These are phyloP conservation scores for Chloroclystis v-ata DNA, from an alignment of 2,888 invertebrate genomes.

Conservation along the genomic window DNA sequence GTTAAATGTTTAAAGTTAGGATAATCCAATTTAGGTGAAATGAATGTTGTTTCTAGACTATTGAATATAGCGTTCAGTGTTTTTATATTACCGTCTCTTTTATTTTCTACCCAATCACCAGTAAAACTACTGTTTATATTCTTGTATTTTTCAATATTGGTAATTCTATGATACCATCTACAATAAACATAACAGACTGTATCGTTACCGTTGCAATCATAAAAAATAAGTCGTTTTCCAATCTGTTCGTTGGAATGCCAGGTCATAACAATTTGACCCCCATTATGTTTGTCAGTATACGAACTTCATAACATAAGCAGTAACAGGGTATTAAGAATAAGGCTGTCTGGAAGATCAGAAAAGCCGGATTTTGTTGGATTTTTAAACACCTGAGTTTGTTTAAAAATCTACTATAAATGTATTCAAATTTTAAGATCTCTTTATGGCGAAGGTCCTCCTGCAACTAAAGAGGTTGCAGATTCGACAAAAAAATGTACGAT, in stretches of 20 bases:
- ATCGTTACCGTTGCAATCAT: neutral
- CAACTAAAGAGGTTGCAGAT: too few species aligned
- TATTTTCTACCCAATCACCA: constrained; percentile 19
- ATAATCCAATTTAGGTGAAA: constrained; percentile 49
- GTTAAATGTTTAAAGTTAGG: constrained; percentile 32
- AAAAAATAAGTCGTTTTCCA: constrained; percentile 1
- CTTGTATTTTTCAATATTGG: too few species aligned
- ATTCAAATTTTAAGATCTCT: too few species aligned
- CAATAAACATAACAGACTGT: neutral
- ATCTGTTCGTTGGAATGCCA: neutral
- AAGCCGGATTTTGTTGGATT: neutral
- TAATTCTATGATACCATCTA: too few species aligned
- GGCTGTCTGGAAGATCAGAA: neutral
- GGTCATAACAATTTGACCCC: neutral
- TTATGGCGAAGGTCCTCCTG: too few species aligned
- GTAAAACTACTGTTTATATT: too few species aligned
- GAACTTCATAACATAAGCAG: constrained; percentile 1
- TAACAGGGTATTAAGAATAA: neutral
- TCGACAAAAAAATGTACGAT: too few species aligned
- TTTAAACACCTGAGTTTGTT: too few species aligned
- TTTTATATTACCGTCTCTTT: constrained; percentile 53
- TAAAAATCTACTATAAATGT: too few species aligned
- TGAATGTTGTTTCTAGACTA: constrained; percentile 74
- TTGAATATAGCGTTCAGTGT: constrained; percentile 73
- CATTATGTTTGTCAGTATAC: neutral